A percentile compares a stretch with the other conserved stretches of the same genome.
phyloP scores from a whole-genome alignment of 2,113 vertebrate species.

The Xiphophorus maculatus region DNA sequence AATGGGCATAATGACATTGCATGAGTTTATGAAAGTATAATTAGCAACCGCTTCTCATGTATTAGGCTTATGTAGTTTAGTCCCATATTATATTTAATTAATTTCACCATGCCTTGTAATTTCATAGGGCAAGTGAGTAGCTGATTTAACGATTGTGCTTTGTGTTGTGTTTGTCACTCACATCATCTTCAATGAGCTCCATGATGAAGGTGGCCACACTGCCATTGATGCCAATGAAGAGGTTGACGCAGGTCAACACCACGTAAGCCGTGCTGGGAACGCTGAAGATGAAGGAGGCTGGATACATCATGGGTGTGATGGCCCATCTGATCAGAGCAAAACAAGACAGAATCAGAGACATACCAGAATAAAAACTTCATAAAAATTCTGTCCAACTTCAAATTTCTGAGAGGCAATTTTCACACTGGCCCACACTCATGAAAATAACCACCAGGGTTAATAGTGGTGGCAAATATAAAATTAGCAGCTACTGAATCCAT shows the following conservation, averaged over 20 bases:
- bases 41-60: too few species aligned
- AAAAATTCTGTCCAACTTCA: neutral
- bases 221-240: slow-evolving; percentile 98
- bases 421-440: neutral
- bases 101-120: too few species aligned
- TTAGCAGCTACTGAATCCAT: slow-evolving; percentile 8
- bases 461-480: neutral
- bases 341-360: neutral
- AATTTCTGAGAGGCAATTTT: slow-evolving; percentile 13
- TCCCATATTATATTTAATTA: too few species aligned
- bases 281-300: slow-evolving; percentile 94
- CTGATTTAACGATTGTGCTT: neutral
- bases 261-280: slow-evolving; percentile 98
- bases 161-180: slow-evolving; percentile 67
- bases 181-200: slow-evolving; percentile 91
- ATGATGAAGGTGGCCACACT: slow-evolving; percentile 96
- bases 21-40: neutral
- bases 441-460: slow-evolving; percentile 21
- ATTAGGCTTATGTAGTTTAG: too few species aligned
- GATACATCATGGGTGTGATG: slow-evolving; percentile 98
- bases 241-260: slow-evolving; percentile 94
- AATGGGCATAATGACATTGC: neutral
- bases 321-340: slow-evolving; percentile 84
- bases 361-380: neutral
- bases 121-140: too few species aligned